These are phyloP conservation scores for Corydoras maculifer DNA, from an alignment of 2,113 vertebrate species.

Conservation along the genomic window DNA sequence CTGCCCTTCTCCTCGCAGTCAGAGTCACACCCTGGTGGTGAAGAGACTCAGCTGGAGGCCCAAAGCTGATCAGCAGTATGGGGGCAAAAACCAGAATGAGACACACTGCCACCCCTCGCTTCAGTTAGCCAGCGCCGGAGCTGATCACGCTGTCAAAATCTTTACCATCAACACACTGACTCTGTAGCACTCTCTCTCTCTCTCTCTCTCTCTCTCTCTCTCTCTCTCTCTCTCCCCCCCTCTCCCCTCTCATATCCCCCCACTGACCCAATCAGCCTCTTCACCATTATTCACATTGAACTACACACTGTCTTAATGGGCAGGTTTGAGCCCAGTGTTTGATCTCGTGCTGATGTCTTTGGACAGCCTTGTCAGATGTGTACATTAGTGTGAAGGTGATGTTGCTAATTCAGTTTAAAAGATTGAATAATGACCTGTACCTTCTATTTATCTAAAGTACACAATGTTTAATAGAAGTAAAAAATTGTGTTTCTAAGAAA, in stretches of 20 bases:
- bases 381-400: neutral
- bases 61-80: conserved; percentile 49
- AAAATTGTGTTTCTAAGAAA: too few relatives aligned
- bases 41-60: conserved; percentile 85
- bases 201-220: neutral
- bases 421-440: too few relatives aligned
- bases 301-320: neutral
- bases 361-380: neutral
- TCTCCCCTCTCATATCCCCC: too few relatives aligned
- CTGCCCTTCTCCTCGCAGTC: conserved; percentile 63
- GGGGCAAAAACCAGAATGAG: conserved; percentile 39
- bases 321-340: neutral
- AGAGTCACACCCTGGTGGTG: conserved; percentile 83
- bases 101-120: conserved; percentile 68
- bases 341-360: neutral
- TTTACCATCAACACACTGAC: conserved; percentile 71
- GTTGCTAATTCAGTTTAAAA: too few relatives aligned
- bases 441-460: too few relatives aligned
- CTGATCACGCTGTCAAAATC: conserved; percentile 88
- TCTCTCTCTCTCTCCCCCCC: too few relatives aligned
- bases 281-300: neutral
- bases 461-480: too few relatives aligned
- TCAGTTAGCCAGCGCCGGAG: conserved; percentile 85
- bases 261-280: neutral
- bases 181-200: conserved; percentile 33